Conservation (phyloP, 1,140 invertebrate genomes). For the Grapholita molesta region DNA sequence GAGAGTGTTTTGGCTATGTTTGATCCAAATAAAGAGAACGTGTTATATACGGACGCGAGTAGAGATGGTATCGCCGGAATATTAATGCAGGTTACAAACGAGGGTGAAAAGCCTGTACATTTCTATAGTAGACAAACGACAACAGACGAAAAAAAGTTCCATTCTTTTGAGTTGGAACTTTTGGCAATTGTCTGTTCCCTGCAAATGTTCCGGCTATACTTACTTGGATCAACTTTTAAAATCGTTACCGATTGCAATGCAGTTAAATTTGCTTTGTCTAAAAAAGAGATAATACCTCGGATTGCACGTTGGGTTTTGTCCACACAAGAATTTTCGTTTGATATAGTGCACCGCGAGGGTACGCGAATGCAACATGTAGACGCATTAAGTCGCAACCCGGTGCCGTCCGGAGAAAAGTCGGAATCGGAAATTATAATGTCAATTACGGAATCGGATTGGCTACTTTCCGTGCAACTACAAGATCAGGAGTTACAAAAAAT, state of each 20-base stretch:
- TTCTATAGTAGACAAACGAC: conserved; percentile 12
- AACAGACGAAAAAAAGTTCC: conserved; percentile 20
- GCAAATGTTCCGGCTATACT: conserved; percentile 23
- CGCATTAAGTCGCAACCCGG: conserved; percentile 38
- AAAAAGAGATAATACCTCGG: conserved; percentile 25
- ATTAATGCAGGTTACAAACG: neutral
- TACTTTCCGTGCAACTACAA: conserved; percentile 17
- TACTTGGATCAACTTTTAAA: neutral
- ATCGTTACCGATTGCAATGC: conserved; percentile 30
- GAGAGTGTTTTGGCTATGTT: neutral
- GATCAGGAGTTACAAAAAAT: conserved; percentile 20
- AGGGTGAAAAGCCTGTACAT: conserved; percentile 15
- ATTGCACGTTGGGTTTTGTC: conserved; percentile 28
- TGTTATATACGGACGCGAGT: conserved; percentile 25
- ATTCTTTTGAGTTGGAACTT: conserved; percentile 28
- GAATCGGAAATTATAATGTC: neutral
- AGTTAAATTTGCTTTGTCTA: conserved; percentile 22
- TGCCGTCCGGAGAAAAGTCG: neutral
- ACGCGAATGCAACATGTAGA: conserved; percentile 45
- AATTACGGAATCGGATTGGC: conserved; percentile 28
- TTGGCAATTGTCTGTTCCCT: conserved; percentile 32
- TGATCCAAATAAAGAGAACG: neutral
- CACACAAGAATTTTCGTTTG: conserved; percentile 23
- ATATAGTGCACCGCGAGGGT: conserved; percentile 21
- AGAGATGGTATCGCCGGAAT: conserved; percentile 24